Conservation (phyloP, 2,888 invertebrate species). For the Epicampocera succincta region DNA sequence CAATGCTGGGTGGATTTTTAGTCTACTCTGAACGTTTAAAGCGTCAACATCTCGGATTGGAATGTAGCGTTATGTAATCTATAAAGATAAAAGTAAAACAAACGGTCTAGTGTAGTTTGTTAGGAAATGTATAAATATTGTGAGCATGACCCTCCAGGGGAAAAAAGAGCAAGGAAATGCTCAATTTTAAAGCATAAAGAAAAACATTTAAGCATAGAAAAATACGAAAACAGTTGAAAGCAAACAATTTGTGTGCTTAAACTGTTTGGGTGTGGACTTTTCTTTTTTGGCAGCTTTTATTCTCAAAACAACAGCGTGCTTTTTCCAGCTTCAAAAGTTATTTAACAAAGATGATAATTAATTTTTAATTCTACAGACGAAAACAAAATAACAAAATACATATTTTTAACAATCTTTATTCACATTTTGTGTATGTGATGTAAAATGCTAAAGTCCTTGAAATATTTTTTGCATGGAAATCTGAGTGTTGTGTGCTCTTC, state of each 20-base stretch:
- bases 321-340: background rate
- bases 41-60: slow-evolving; percentile 56
- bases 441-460: slow-evolving; percentile 63
- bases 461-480: slow-evolving; percentile 46
- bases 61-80: slow-evolving; percentile 29
- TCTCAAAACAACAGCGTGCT: slow-evolving; percentile 1
- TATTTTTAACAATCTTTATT: slow-evolving; percentile 14
- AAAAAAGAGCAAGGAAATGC: slow-evolving; percentile 33
- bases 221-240: slow-evolving; percentile 15
- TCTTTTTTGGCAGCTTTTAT: slow-evolving; percentile 34
- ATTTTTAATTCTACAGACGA: too few species aligned
- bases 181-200: slow-evolving; percentile 43
- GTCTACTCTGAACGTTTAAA: slow-evolving; percentile 62
- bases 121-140: slow-evolving; percentile 45
- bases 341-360: background rate
- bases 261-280: slow-evolving; percentile 69
- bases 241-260: slow-evolving; percentile 44
- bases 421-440: slow-evolving; percentile 63
- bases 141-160: slow-evolving; percentile 26
- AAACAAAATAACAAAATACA: background rate
- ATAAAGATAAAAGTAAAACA: slow-evolving; percentile 5
- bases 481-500: slow-evolving; percentile 17
- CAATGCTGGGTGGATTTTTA: slow-evolving; percentile 38
- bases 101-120: slow-evolving; percentile 18
- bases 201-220: slow-evolving; percentile 11